Base-by-base conservation (phyloP, 1,140 invertebrate genomes). In the Pogonomyrmex barbatus region DNA sequence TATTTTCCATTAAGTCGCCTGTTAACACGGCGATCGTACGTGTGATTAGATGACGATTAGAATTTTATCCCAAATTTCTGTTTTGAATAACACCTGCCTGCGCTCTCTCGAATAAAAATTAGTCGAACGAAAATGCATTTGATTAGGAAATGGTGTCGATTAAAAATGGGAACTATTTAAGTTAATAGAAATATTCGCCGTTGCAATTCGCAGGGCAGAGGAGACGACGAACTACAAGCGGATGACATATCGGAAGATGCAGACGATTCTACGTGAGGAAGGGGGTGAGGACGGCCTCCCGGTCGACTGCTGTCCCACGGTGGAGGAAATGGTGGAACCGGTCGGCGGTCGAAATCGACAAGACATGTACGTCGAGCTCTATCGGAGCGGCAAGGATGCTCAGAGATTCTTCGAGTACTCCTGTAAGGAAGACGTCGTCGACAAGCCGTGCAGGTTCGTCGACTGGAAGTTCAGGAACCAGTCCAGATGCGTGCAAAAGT, bases 341-440 rank as follows among this genome's bases (percentile, higher is more conserved):
- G 94, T 96, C 79, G 97, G 97, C 60, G 98, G 98, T 86, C 96
- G 96, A 63, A 98, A 97, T 91, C 96, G 96, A 87, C 94, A 97
- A 73, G 97, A 96, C 17, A 95, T 96, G 90, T 96, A 97, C 91
- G 97, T 98, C 36, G 96, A 97, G 88, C 95, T 98, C n/a, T 98
- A 97, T 94, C 95, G 97, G 71, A 96, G 97, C 91, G 96, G 95
- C 45, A 95, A 96, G 76, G 96, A 96, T 87, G 95, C 94, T 73
- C 97, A 97, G 91, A 95, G 96, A 81, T 97, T 98, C 93, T 98
- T 97, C 94, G 97, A 98, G 94, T 96, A 97, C 58, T 98, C 97
- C 2, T 98, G 98, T 93, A 96, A 96, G 45, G 94, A 96, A 12
- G 96, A 96, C 54, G 96, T 98, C 17, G 96, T 96, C 85, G 96